phyloP scores from a whole-genome alignment of 2,888 invertebrate genomes.

The Theristus sp. region DNA sequence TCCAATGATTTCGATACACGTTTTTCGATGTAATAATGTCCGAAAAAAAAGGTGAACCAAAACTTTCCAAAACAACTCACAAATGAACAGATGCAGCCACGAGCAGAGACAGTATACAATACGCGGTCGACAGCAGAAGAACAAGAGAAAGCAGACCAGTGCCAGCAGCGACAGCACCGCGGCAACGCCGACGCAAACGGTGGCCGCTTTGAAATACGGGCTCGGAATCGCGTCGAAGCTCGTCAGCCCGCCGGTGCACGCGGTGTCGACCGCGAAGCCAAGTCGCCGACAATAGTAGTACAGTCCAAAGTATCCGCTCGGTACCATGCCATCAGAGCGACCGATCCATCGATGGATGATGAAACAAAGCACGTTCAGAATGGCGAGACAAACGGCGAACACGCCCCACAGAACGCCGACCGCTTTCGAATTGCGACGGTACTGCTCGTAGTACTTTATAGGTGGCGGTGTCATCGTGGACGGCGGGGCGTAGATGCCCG shows the following conservation, averaged over 20 bases:
- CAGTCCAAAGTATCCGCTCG: conserved; percentile 71
- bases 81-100: conserved; percentile 80
- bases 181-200: conserved; percentile 65
- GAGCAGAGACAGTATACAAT: conserved; percentile 78
- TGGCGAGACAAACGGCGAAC: conserved; percentile 86
- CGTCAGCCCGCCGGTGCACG: conserved; percentile 33
- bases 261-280: background rate
- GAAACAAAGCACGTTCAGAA: conserved; percentile 79
- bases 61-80: conserved; percentile 40
- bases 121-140: conserved; percentile 78
- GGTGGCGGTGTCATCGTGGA: too few relatives aligned
- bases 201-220: conserved; percentile 60
- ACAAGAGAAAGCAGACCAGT: conserved; percentile 63
- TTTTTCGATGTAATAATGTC: too few relatives aligned
- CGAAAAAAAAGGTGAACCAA: conserved; percentile 7
- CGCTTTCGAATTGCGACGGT: conserved; percentile 40
- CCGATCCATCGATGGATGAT: conserved; percentile 51
- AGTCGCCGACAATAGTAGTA: conserved; percentile 53
- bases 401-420: conserved; percentile 92
- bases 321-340: conserved; percentile 43
- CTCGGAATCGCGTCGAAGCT: conserved; percentile 61
- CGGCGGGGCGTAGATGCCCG: too few relatives aligned
- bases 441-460: conserved; percentile 15
- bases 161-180: conserved; percentile 60
- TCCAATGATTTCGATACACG: too few relatives aligned